phyloP scores from a whole-genome alignment of 2,797 vertebrate genomes.

The Falco novaeseelandiae region DNA sequence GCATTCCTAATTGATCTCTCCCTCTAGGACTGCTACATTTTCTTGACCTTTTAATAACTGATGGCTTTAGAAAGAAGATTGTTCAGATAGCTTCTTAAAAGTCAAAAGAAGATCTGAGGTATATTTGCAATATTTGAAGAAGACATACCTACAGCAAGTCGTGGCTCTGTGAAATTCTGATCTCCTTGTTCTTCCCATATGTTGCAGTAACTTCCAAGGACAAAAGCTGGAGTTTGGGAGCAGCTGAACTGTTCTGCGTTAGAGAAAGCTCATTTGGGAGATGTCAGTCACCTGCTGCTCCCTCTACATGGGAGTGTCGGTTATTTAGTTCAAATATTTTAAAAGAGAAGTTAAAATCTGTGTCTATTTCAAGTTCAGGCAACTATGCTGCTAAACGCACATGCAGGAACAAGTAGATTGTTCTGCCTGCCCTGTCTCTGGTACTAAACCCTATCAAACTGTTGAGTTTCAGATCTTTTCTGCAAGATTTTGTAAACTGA shows the following conservation, averaged over 20 bases:
- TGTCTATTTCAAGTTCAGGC: not conserved
- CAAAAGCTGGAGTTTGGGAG: not conserved
- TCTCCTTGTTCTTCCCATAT: not conserved
- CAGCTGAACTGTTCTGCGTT: not conserved
- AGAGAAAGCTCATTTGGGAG: not conserved
- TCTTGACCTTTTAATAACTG: conserved; percentile 67
- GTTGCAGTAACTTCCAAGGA: not conserved
- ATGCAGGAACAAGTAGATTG: not conserved
- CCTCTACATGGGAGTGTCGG: accelerated
- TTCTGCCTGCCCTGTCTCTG: not conserved
- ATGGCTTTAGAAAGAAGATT: conserved; percentile 42
- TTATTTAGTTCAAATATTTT: not conserved
- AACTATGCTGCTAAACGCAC: not conserved
- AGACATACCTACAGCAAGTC: not conserved
- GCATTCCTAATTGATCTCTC: conserved; percentile 36
- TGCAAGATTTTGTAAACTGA: not conserved
- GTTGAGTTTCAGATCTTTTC: not conserved
- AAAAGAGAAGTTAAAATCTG: not conserved
- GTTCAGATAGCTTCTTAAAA: conserved; percentile 53
- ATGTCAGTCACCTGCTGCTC: not conserved
- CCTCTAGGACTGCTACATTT: conserved; percentile 36
- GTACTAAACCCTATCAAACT: not conserved
- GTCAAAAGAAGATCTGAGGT: conserved; percentile 23
- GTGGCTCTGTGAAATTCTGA: not conserved
- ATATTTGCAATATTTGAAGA: conserved; percentile 18